These are phyloP conservation scores for Drosophila nr. perissopoda DNA, from an alignment of 2,888 invertebrate species.

Conservation along the genomic window DNA sequence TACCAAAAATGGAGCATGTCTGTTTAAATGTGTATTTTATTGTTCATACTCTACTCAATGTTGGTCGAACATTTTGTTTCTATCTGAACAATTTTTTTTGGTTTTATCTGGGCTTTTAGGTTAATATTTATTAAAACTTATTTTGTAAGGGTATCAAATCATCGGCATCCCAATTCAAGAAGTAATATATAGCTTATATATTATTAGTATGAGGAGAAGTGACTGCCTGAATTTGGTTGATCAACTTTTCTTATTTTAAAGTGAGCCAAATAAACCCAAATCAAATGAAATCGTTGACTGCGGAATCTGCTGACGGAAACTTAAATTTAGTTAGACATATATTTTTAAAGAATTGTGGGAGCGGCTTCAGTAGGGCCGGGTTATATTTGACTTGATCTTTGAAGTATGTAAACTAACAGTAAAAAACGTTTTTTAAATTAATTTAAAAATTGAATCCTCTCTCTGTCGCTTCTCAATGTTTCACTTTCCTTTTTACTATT, in stretches of 20 bases:
- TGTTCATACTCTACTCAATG: not conserved
- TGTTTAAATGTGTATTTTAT: not conserved
- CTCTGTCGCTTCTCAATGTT: not conserved
- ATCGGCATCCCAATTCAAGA: not conserved
- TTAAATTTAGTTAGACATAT: not conserved
- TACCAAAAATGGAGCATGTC: not conserved
- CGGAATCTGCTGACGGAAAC: not conserved
- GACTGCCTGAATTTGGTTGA: not conserved
- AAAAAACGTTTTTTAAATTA: not conserved
- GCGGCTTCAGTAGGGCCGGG: not conserved
- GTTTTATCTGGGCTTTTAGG: not conserved
- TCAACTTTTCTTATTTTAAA: not conserved
- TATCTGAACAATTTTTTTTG: not conserved
- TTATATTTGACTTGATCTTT: not conserved
- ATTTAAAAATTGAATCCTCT: not conserved
- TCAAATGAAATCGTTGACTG: not conserved
- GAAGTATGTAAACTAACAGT: not conserved
- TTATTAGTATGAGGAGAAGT: not conserved
- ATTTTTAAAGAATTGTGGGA: not conserved
- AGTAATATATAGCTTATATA: not conserved
- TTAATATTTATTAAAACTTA: not conserved
- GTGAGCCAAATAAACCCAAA: not conserved
- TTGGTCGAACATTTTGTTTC: not conserved
- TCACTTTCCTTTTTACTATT: not conserved
- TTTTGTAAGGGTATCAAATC: not conserved